A percentile compares a stretch with the other conserved stretches of the same genome.
phyloP scores from a whole-genome alignment of 2,113 vertebrate species.

The Microtus richardsoni region DNA sequence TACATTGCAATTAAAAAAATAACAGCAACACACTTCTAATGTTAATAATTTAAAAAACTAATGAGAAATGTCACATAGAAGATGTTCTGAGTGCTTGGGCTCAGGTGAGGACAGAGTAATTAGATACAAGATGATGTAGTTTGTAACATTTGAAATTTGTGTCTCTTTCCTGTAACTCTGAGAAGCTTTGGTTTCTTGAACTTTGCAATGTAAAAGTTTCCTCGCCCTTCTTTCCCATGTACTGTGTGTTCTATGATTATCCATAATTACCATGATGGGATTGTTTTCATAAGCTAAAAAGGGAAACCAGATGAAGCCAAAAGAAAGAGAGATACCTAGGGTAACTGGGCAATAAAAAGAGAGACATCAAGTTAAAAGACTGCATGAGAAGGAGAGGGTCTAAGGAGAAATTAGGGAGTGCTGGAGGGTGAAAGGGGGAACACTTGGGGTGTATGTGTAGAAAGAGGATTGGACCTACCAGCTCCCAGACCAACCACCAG shows the following conservation, averaged over 20 bases:
- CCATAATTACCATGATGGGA: not conserved
- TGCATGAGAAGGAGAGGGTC: not conserved
- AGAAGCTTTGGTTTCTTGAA: not conserved
- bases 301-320: not conserved
- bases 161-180: not conserved
- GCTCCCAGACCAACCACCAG: constrained; percentile 18
- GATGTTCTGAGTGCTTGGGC: not conserved
- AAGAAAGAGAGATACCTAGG: not conserved
- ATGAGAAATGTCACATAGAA: constrained; percentile 19
- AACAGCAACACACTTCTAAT: constrained; percentile 35
- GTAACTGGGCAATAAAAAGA: not conserved
- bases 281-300: not conserved
- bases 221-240: not conserved
- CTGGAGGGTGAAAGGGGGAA: not conserved
- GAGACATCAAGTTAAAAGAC: not conserved
- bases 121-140: constrained; percentile 3
- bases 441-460: not conserved
- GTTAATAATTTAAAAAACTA: constrained; percentile 63
- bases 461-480: not conserved
- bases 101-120: not conserved
- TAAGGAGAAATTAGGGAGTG: not conserved
- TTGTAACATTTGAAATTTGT: constrained; percentile 29
- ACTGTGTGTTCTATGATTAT: constrained; percentile 23
- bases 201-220: constrained; percentile 30
- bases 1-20: constrained; percentile 50